Evolutionary conservation across 2,113 vertebrate species (phyloP).

Genomic region (Atractosteus spatula): DNA sequence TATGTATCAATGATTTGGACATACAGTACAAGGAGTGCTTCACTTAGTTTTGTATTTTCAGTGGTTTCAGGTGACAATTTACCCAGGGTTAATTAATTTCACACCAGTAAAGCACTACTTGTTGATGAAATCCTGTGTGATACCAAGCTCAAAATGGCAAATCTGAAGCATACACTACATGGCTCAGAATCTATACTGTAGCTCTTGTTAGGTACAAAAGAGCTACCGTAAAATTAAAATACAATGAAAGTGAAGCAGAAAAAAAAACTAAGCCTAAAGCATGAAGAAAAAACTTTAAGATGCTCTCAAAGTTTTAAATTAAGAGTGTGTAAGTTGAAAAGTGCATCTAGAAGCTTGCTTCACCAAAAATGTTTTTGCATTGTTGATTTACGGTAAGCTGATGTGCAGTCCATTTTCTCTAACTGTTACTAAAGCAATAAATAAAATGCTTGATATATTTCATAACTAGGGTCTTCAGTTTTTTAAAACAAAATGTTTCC

Average conservation of each 20-base stretch:
- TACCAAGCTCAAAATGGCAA: no score
- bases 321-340: not conserved
- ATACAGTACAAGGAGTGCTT: no score
- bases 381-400: conserved; percentile 31
- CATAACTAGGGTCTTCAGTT: conserved; percentile 26
- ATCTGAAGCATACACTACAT: not conserved
- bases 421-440: conserved; percentile 70
- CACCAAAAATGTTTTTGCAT: conserved; percentile 21
- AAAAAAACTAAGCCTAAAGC: not conserved
- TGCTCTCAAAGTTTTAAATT: not conserved
- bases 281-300: not conserved
- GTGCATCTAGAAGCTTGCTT: not conserved
- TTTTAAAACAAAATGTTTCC: not conserved
- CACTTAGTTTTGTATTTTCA: no score
- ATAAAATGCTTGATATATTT: conserved; percentile 51
- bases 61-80: not conserved
- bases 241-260: not conserved
- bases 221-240: not conserved
- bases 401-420: conserved; percentile 57
- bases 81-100: conserved; percentile 1
- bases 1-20: no score
- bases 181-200: not conserved
- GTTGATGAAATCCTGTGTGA: not conserved
- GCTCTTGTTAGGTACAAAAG: not conserved
- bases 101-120: not conserved